Base-by-base conservation (phyloP, 2,797 vertebrate genomes). In the Sebastes glaucus region DNA sequence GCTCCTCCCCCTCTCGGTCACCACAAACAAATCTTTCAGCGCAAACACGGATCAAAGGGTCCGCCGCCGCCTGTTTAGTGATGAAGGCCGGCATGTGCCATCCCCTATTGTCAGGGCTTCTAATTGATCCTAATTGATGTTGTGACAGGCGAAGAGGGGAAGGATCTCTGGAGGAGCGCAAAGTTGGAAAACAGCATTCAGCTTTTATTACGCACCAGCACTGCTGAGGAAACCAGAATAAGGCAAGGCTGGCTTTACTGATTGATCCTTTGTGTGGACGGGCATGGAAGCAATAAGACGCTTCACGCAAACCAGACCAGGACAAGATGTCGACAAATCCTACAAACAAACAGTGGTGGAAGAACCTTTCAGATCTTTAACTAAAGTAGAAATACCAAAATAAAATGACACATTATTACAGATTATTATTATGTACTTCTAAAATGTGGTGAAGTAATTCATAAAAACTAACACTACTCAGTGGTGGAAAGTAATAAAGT, bases 71-170 rank as follows among this genome's bases (percentile, higher is more conserved):
- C 60, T 5, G 13, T 82, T 84, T 68, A 60, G 65, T 38, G 77
- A 83, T 69, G 76, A 71, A 80, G 52, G 60, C 78, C 81, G 82
- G 74, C 86, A 84, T 84, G 78, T 77, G 79, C 78, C 86, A 78
- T 88, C 68, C 62, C 72, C 77, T 71, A 69, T 81, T 86, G 82
- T 80, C 74, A 57, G 68, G 70, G 55, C 53, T 60, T 87, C 81
- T 80, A 85, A 89, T 90, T 86, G 81, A 91, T 86, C 65, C 77
- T 84, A 89, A 87, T 81, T 85, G 85, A 83, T 85, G 84, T 77
- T 71, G 68, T 79, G 83, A 86, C 79, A 83, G 81, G 56, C 16
- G 2, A 62, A n/a, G 55, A 57, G 14, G 46, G 78, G 71, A 63
- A 62, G 81, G 70, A 77, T 78, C 76, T 79, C 46, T 6, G 30